phyloP scores from a whole-genome alignment of 2,888 invertebrate genomes.

The Hemaris fuciformis region DNA sequence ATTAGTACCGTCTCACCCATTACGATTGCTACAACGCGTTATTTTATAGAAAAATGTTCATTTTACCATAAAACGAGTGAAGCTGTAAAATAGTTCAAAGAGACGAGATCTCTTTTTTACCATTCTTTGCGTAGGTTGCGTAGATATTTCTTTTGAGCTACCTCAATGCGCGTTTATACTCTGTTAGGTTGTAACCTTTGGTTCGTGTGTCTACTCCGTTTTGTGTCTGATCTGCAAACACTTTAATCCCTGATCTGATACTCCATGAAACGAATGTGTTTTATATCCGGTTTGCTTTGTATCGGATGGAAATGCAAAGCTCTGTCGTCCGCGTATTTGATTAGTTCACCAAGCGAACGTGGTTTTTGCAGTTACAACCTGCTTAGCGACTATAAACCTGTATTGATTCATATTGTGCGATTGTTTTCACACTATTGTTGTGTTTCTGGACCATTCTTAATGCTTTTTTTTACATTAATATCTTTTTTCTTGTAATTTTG shows the following conservation, averaged over 20 bases:
- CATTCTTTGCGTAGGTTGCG: neutral
- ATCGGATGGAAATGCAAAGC: neutral
- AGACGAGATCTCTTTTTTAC: no score
- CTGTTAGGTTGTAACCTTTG: neutral
- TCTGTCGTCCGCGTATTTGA: neutral
- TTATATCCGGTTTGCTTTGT: neutral
- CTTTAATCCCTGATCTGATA: neutral
- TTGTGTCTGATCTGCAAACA: neutral
- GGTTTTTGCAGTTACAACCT: neutral
- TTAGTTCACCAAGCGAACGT: slow-evolving; percentile 1
- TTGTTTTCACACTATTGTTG: neutral
- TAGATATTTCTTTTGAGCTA: neutral
- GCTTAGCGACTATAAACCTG: slow-evolving; percentile 1
- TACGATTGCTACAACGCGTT: no score
- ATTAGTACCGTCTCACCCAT: no score
- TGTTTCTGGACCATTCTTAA: neutral
- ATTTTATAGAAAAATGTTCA: no score
- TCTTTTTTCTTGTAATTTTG: no score
- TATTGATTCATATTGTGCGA: neutral
- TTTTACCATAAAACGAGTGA: no score
- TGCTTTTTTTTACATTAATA: no score
- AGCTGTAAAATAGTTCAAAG: no score
- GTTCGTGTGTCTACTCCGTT: neutral
- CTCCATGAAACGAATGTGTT: neutral
- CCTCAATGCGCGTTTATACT: neutral